Conservation (phyloP, 2,797 vertebrate species). For the Benthosema pterotum region DNA sequence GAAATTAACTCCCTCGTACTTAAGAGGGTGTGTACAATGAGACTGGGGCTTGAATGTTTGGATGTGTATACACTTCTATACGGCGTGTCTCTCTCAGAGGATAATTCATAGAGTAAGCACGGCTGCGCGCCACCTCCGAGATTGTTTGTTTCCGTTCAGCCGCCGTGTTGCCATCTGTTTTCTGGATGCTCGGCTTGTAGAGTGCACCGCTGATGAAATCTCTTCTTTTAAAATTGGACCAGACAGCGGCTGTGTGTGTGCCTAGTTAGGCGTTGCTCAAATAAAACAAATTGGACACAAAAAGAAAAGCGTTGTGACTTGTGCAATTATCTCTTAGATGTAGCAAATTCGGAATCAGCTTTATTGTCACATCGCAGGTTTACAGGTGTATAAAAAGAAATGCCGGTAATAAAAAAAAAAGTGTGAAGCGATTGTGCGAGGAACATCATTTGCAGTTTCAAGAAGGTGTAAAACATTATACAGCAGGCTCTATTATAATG, state of each 20-base stretch:
- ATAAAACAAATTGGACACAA: background rate
- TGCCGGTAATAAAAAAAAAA: too few relatives aligned
- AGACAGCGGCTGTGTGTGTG: too few relatives aligned
- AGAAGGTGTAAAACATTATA: too few relatives aligned
- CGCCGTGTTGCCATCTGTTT: conserved; percentile 31
- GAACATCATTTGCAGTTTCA: too few relatives aligned
- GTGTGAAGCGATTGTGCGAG: too few relatives aligned
- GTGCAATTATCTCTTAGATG: background rate
- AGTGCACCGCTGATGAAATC: conserved; percentile 17
- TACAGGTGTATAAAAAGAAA: too few relatives aligned
- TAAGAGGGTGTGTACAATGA: conserved; percentile 13
- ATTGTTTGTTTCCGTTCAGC: conserved; percentile 28
- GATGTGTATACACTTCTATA: conserved; percentile 3
- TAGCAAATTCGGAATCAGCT: too few relatives aligned
- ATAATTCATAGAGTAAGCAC: conserved; percentile 23
- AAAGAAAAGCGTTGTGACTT: background rate
- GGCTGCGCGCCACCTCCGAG: background rate
- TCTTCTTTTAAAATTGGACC: conserved; percentile 4
- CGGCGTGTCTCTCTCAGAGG: conserved; percentile 2
- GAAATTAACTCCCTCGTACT: conserved; percentile 6
- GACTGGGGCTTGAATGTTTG: background rate
- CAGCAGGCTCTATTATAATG: too few relatives aligned
- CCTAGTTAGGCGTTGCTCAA: background rate
- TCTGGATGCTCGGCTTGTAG: conserved; percentile 16
- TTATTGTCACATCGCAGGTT: too few relatives aligned